phyloP scores from a whole-genome alignment of 2,888 invertebrate species.

The Drosophila nr. perissopoda region DNA sequence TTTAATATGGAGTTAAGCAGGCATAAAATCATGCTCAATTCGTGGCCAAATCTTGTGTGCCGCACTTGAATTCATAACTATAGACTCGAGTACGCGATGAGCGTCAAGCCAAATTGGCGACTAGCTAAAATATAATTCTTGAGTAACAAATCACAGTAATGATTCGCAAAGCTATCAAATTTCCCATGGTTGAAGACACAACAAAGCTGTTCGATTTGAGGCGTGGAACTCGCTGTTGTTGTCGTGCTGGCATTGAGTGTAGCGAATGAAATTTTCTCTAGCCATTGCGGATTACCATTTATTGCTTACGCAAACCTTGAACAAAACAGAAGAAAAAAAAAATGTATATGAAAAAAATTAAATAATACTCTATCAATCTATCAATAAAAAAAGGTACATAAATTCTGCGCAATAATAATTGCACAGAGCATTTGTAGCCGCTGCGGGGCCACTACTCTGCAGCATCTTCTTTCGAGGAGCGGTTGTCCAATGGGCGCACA shows the following conservation, averaged over 20 bases:
- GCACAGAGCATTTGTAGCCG: constrained; percentile 25
- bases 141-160: neutral
- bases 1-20: neutral
- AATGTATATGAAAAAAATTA: neutral
- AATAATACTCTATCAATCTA: neutral
- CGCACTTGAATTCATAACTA: neutral
- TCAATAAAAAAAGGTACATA: constrained; percentile 30
- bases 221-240: constrained; percentile 38
- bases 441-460: constrained; percentile 12
- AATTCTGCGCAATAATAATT: constrained; percentile 42
- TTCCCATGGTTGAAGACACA: constrained; percentile 42
- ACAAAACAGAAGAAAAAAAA: neutral
- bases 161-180: constrained; percentile 17
- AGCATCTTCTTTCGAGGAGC: constrained; percentile 37
- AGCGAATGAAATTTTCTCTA: constrained; percentile 44
- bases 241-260: constrained; percentile 57
- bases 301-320: constrained; percentile 44
- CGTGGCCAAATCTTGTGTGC: neutral
- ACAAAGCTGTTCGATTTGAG: constrained; percentile 39
- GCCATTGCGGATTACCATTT: constrained; percentile 27
- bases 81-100: constrained; percentile 11
- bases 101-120: neutral
- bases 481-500: constrained; percentile 11
- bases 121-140: constrained; percentile 1
- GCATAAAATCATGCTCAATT: neutral